Base-by-base conservation (phyloP, 2,888 invertebrate genomes). In the Caenorhabditis auriculariae region DNA sequence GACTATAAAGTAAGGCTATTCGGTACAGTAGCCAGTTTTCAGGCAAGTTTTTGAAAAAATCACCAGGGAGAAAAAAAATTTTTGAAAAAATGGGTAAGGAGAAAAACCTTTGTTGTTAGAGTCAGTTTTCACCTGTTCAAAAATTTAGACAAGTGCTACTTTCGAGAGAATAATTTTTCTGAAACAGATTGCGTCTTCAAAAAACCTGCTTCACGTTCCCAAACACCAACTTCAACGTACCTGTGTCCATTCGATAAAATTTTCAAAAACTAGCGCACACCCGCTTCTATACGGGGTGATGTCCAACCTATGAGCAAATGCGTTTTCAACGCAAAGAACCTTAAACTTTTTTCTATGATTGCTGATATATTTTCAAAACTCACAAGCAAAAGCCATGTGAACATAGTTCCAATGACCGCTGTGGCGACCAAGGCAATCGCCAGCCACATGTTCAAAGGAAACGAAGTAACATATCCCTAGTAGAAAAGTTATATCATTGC, bases 241-340 rank as follows among this genome's bases (percentile, higher is more conserved):
- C 60, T 78, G 78, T 12, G 79, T 52, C 81, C 81, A 81, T 42
- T 75, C 76, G 21, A 74, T 54, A 43, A 79, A 64, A 15, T 76
- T 75, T 51, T 82, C 79, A 27, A 67, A 62, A 21, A 82, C 66
- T n/a, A 81, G 55, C 3, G 74, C 68, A 29, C 73, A 72, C 24
- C 81, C 81, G 49, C 72, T 80, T 29, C 75, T 58, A 60, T 80
- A 80, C 5, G 78, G 77, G 17, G 80, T 74, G 37, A 81, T 68
- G 53, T 73, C 67, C 29, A 76, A 49, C 2, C 78, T 70, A 50
- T 78, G 73, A n/a, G 74, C 75, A 56, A 82, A 81, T 4, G 81
- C 81, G 45, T 81, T 79, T 46, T 81, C 81, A 26, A 82, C 75
- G 35, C 81, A 81, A 2, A 81, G 60, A n/a, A 80, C 74, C 76